Base-by-base conservation (phyloP, 2,797 vertebrate genomes). In the Meriones psammophilus region DNA sequence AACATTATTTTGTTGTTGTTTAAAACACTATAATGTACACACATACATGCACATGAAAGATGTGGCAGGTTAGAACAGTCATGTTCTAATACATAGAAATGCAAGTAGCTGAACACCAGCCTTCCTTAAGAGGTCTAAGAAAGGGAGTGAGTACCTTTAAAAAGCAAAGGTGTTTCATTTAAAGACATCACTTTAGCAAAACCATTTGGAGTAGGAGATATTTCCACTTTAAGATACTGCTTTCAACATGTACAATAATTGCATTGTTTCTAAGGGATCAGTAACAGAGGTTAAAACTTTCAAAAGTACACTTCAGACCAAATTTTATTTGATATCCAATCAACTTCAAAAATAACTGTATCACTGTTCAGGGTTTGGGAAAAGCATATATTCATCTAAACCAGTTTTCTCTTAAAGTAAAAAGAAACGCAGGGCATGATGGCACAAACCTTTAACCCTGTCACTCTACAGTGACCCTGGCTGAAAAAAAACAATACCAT, bases 51-150 rank as follows among this genome's bases (percentile, higher is more conserved):
- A 96, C 17, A 71, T 73, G 66, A 68, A 89, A 90, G 54, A 93
- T 76, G 54, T 56, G 94, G 76, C 22, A 96, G 60, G 73, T 79
- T 94, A 79, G 96, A 97, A 92, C 39, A 79, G 20, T 94, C n/a
- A 68, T 66, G 86, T 60, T 74, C 46, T 66, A 68, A 93, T 69
- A 92, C 30, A 93, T 0, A 95, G 60, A 80, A 92, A 85, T 89
- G 46, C 18, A 87, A 91, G 39, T 15, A 76, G 68, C 15, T 94
- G 42, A 90, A 60, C 68, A 81, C 3, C 13, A 83, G 62, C 33
- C 42, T 39, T 76, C 77, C 69, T 71, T 83, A 71, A 64, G 5
- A 86, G 74, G 7, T 76, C 76, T 33, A 68, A 87, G 66, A 83
- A 71, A 0, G 28, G 3, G 8, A 50, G 50, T 0, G 1, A 2